Base-by-base conservation (phyloP, 53 echinoderm and acorn worm genomes). In the Holothuria scabra region DNA sequence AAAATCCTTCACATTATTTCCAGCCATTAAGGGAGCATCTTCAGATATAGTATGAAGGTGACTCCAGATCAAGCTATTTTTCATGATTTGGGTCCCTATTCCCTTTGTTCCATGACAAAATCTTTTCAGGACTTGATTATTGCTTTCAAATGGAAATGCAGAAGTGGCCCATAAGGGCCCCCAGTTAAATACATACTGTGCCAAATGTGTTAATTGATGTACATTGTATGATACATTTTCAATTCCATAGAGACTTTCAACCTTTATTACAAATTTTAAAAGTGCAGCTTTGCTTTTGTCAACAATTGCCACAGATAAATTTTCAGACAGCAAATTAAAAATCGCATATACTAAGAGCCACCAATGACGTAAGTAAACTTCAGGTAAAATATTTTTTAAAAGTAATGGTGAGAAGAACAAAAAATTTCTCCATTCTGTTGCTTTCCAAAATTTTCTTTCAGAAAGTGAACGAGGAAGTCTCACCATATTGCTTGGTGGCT, bases 121-220 rank as follows among this genome's bases (percentile, higher is more conserved):
- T 19, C 80, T 84, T 44, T 33, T 62, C 30, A 91, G 55, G 2
- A 21, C 24, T 21, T 88, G 80, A 79, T 87, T 91, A 35, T 72
- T 79, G 10, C 71, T 49, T 85, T 91, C 87, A 85, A 91, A 87
- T 18, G 84, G 37, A 80, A 91, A 91, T 46, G 87, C 84, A 60
- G 91, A 91, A n/a, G n/a, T n/a, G n/a, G n/a, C n/a, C n/a, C n/a
- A n/a, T n/a, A n/a, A n/a, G n/a, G n/a, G n/a, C n/a, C 88, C 87
- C 87, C 91, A 87, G 32, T 91, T 80, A 59, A 79, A 26, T 8
- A 87, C 91, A 61, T 65, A 82, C 60, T 87, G 79, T n/a, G 84
- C 80, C 38, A 88, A 25, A 38, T 91, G 85, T 12, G 81, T 79
- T 21, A 91, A 62, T 9, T 83, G 81, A 46, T 91, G 91, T 1